A percentile compares a stretch with the other conserved stretches of the same genome.
These are phyloP conservation scores for Antigone vipio DNA, from an alignment of 2,113 vertebrate species.

Conservation along the genomic window DNA sequence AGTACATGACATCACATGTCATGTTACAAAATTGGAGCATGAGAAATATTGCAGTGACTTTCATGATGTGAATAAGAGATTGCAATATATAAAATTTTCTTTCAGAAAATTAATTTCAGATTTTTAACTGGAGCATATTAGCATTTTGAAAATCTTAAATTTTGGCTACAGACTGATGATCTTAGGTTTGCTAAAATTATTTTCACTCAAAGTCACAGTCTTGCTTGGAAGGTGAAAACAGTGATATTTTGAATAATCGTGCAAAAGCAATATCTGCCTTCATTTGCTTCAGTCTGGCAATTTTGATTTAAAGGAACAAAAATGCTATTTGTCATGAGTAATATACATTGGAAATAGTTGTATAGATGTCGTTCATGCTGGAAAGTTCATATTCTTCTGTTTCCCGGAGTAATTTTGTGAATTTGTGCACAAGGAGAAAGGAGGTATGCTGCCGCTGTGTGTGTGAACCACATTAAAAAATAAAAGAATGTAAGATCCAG, in stretches of 20 bases:
- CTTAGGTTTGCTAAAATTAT: neutral
- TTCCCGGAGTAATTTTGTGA: neutral
- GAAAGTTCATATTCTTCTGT: neutral
- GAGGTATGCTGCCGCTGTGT: neutral
- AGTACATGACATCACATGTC: neutral
- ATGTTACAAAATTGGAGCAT: neutral
- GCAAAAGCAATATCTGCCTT: neutral
- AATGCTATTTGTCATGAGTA: neutral
- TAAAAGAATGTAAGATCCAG: neutral
- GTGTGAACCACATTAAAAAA: neutral
- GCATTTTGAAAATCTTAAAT: rapidly evolving
- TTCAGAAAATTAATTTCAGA: neutral
- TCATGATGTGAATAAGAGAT: neutral
- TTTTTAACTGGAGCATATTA: neutral
- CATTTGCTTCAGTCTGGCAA: neutral
- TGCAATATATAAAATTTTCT: neutral
- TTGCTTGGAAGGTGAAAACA: neutral
- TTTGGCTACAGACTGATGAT: neutral
- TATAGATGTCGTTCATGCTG: neutral
- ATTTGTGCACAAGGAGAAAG: neutral
- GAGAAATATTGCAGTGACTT: neutral
- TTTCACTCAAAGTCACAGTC: neutral
- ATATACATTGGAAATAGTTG: neutral
- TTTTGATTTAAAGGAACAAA: neutral
- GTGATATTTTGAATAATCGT: neutral